Evolutionary conservation across 2,113 vertebrate genomes (phyloP), one percentile per base, ranked within the genome.

Genomic region (Hypocryptadius cinnamomeus): DNA sequence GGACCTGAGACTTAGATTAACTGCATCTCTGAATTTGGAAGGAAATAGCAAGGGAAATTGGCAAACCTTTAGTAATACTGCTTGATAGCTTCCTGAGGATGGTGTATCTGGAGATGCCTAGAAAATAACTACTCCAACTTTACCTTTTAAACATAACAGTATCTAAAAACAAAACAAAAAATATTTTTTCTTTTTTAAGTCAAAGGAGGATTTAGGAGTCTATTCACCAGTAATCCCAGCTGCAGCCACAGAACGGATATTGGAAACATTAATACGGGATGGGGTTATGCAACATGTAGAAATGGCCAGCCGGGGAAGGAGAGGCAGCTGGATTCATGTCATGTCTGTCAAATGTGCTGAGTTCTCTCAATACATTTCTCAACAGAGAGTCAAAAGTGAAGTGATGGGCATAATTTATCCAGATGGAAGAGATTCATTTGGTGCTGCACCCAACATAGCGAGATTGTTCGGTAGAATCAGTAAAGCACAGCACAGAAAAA

Each of bases 1-100:
- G 83, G 92, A 91, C 73, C 81, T 24, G 37, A 94, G 96, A 91
- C 80, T 74, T 91, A 96, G 96, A 96, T 96, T 96, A 97, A 97
- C 84, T 90, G 72, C 87, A 87, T 92, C 95, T 94, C 65, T 2
- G 37, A 96, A 95, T 74, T 61, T 65, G 60, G 80, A 94, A 96
- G 84, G 78, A 96, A 94, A 94, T 90, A 69, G 83, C 80, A 88
- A 76, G 87, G 95, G 93, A 96, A 96, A 94, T 83, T 89, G 91
- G 94, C 93, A 96, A 95, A 80, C 16, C 74, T 93, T 93, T 31
- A 89, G 93, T 73, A 89, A 86, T 47, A 2, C 31, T 63, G 69
- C 89, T 92, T 95, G 89, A 90, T 81, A 84, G 79, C 74, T 89
- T 87, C 82, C 87, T 94, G 76, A n/a, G 78, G 30, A 89, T 89